These are phyloP conservation scores for Onychomys torridus DNA, from an alignment of 2,797 vertebrate genomes.

Conservation along the genomic window DNA sequence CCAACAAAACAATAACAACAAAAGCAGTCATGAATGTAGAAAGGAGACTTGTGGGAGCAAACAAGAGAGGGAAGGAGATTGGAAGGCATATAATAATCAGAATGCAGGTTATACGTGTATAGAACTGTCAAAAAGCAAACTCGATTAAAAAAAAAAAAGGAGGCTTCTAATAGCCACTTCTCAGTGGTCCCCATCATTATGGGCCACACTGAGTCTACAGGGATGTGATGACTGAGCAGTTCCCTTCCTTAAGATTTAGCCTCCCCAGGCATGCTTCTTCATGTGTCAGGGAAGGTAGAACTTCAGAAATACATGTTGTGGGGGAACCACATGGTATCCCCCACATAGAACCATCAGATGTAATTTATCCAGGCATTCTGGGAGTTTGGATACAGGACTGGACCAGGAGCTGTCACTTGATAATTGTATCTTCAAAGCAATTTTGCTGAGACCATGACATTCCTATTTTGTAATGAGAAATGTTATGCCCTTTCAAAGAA, in stretches of 20 bases:
- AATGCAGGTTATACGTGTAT: neutral
- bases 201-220: neutral
- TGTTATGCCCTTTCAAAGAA: neutral
- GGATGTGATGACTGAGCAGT: neutral
- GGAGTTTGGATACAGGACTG: neutral
- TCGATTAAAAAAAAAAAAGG: neutral
- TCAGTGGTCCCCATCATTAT: neutral
- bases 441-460: neutral
- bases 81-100: neutral
- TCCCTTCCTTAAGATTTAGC: neutral
- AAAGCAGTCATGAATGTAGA: neutral
- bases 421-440: constrained; percentile 22
- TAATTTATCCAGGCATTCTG: neutral
- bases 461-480: neutral
- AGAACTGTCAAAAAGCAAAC: neutral
- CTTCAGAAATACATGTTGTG: neutral
- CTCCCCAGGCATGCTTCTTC: neutral
- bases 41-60: neutral
- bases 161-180: neutral
- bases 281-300: neutral
- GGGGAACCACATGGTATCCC: neutral
- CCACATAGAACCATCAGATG: neutral
- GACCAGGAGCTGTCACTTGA: neutral
- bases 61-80: neutral
- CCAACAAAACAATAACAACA: neutral